Base-by-base conservation (phyloP, 2,113 vertebrate species). In the Halcyon senegalensis region DNA sequence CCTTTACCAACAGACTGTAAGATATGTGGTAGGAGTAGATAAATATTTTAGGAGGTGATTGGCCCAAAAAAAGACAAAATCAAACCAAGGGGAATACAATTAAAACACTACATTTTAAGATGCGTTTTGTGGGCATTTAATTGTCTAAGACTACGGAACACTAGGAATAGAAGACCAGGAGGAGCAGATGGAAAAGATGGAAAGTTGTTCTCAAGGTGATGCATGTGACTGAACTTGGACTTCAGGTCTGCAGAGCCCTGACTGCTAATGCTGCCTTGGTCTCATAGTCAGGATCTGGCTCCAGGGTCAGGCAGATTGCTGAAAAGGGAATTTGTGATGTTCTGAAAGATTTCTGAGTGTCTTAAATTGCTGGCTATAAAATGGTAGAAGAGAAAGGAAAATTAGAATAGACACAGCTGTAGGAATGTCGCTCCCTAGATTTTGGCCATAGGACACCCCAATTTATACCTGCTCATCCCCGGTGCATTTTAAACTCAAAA, bases 61-160 rank as follows among this genome's bases (percentile, higher is more conserved):
- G 25, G 9, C 43, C 89, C 24, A 33, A 30, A 62, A 82, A 55
- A 35, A 15, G 6, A 11, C 8, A 50, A 90, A 92, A 55, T 3
- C 11, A 70, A 75, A 72, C 24, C 0, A 14, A 4, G 0, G 5
- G 25, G 11, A 46, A 51, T 31, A 53, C 9, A 50, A 74, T 30
- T 44, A 33, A 58, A 80, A 10, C 44, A 25, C 9, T 44, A 3
- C 0, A 1, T 82, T 87, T 91, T 68, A 59, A 28, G 35, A 15
- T 59, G 2, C 81, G 28, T 62, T 94, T 68, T 74, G 5, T 50
- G 37, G 4, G 2, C 5, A 0, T 37, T 85, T 84, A 63, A 41
- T 46, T 50, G n/a, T 82, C 16, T 80, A 6, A 60, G 48, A 20
- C n/a, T 64, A 6, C 3, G 4, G n/a, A 75, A 13, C 35, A 72